Percentiles rank a stretch among this genome's conserved stretches.
These are phyloP conservation scores for Microcebus ravelobensis DNA, from an alignment of 2,113 vertebrate genomes.

Conservation along the genomic window DNA sequence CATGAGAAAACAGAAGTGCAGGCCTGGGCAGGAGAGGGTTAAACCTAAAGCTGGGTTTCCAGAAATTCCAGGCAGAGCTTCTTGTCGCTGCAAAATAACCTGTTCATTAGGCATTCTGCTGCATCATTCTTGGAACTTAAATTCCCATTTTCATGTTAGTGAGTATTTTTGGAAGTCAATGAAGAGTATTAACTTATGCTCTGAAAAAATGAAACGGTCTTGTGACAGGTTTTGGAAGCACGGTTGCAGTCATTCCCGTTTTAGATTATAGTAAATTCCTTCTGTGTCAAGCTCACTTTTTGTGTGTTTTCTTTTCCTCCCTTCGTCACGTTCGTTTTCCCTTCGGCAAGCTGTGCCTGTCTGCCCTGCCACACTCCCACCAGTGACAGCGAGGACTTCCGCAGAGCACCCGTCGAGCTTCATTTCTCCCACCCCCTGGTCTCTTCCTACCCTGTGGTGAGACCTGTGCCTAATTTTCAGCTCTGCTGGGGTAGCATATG, in stretches of 20 bases:
- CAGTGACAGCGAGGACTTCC: accelerated
- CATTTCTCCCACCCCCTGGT: not conserved
- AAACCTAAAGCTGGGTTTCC: slow-evolving; percentile 50
- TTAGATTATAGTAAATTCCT: slow-evolving; percentile 55
- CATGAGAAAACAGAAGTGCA: not conserved
- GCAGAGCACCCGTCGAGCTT: not conserved
- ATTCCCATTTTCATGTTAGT: slow-evolving; percentile 66
- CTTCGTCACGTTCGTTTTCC: not conserved
- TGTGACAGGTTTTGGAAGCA: slow-evolving; percentile 48
- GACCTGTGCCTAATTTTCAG: slow-evolving; percentile 47
- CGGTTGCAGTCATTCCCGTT: not conserved
- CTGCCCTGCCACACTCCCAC: not conserved
- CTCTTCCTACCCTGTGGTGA: not conserved
- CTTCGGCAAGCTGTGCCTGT: not conserved
- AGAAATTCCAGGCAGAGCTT: not conserved
- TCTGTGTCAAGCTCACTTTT: not conserved
- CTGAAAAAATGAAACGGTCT: not conserved
- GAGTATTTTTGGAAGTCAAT: slow-evolving; percentile 69
- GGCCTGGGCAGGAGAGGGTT: slow-evolving; percentile 22
- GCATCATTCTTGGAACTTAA: slow-evolving; percentile 68
- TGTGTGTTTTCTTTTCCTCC: not conserved
- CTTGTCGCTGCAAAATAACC: slow-evolving; percentile 61
- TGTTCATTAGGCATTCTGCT: slow-evolving; percentile 57
- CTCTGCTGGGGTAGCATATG: slow-evolving; percentile 45
- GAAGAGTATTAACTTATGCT: slow-evolving; percentile 50